A percentile compares a stretch with the other conserved stretches of the same genome.
Conservation (phyloP, 2,888 invertebrate genomes). For the Nomada fucata region DNA sequence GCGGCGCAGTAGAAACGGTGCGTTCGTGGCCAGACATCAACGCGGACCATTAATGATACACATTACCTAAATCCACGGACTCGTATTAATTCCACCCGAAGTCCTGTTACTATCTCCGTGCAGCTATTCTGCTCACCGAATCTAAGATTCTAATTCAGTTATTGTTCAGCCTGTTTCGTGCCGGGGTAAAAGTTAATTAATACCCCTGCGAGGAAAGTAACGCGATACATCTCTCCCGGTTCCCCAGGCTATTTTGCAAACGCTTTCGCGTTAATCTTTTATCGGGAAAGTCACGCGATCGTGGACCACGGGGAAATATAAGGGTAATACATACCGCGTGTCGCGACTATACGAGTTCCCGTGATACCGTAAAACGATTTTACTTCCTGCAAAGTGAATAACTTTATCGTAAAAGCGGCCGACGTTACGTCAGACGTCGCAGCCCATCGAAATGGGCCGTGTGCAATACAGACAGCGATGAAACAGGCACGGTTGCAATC, state of each 20-base stretch:
- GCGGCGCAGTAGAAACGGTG: slow-evolving; percentile 1
- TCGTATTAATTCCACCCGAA: not conserved
- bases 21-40: not conserved
- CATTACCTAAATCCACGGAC: not conserved
- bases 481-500: not conserved
- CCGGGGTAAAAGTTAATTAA: not conserved
- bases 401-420: slow-evolving; percentile 27
- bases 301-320: slow-evolving; percentile 40
- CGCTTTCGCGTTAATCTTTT: not conserved
- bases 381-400: slow-evolving; percentile 49
- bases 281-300: not conserved
- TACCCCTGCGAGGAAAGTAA: not conserved
- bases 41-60: not conserved
- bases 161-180: no score
- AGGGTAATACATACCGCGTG: slow-evolving; percentile 34
- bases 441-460: not conserved
- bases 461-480: not conserved
- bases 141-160: not conserved
- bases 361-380: slow-evolving; percentile 57
- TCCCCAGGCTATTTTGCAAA: not conserved
- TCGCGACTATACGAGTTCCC: slow-evolving; percentile 19
- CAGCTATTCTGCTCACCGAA: no score
- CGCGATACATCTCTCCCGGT: no score
- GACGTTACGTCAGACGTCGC: not conserved
- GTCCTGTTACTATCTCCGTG: not conserved